phyloP scores from a whole-genome alignment of 2,113 vertebrate species.

The Carassius carassius region DNA sequence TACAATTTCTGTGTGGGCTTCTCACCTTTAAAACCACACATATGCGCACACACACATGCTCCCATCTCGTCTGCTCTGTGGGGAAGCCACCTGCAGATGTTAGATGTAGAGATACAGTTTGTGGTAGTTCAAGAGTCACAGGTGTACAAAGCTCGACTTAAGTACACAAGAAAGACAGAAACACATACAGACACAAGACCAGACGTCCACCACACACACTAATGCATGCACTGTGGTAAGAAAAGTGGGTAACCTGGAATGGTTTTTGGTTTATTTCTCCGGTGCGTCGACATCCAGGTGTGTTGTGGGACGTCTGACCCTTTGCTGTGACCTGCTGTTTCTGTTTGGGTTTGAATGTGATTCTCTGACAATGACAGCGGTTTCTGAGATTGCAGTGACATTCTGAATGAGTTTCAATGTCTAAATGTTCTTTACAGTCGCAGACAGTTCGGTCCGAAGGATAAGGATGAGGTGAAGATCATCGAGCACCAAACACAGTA shows the following conservation, averaged over 20 bases:
- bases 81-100: constrained; percentile 67
- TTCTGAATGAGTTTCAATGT: neutral
- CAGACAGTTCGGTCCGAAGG: constrained; percentile 71
- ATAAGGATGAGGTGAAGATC: constrained; percentile 70
- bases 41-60: constrained; percentile 39
- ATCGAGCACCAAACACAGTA: constrained; percentile 69
- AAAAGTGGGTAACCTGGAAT: neutral
- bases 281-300: neutral
- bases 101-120: constrained; percentile 55
- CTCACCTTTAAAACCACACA: constrained; percentile 45
- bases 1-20: constrained; percentile 36
- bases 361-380: neutral
- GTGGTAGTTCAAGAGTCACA: constrained; percentile 62
- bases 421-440: constrained; percentile 51
- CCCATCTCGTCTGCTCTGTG: constrained; percentile 43
- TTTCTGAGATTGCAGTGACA: neutral
- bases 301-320: neutral
- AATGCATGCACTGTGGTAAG: neutral
- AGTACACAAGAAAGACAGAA: constrained; percentile 34
- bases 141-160: constrained; percentile 63
- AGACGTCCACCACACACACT: constrained; percentile 43
- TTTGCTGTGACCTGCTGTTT: neutral
- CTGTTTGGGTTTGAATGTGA: neutral
- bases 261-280: neutral
- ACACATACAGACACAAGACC: constrained; percentile 45